Percentiles rank a stretch among this genome's conserved stretches.
phyloP scores from a whole-genome alignment of 2,888 invertebrate species.

The Abrostola triplasia region DNA sequence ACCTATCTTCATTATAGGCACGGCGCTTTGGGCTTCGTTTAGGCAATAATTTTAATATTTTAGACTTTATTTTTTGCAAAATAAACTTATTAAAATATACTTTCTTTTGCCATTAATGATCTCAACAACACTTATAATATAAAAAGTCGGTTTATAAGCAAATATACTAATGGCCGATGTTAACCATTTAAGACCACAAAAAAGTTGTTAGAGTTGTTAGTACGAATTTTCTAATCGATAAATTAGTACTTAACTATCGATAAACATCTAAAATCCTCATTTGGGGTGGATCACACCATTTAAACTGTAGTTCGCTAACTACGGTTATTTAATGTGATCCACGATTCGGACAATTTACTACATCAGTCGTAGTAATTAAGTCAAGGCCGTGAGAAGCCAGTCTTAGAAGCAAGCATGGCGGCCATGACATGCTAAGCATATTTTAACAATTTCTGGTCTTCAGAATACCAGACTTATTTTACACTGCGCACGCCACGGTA shows the following conservation, averaged over 20 bases:
- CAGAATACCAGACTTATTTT: not conserved
- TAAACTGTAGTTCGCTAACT: slow-evolving; percentile 8
- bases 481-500: slow-evolving; percentile 1
- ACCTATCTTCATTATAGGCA: slow-evolving; percentile 3
- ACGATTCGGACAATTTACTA: slow-evolving; percentile 18
- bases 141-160: slow-evolving; percentile 37
- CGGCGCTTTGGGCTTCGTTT: not conserved
- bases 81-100: slow-evolving; percentile 6
- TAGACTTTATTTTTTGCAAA: slow-evolving; percentile 11
- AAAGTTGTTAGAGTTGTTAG: slow-evolving; percentile 57
- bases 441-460: slow-evolving; percentile 2
- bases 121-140: slow-evolving; percentile 28
- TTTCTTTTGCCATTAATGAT: slow-evolving; percentile 10
- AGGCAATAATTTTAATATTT: not conserved
- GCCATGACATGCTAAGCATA: not conserved
- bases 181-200: slow-evolving; percentile 17
- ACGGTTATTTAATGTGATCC: slow-evolving; percentile 23
- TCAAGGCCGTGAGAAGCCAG: slow-evolving; percentile 39
- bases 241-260: slow-evolving; percentile 61
- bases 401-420: slow-evolving; percentile 9
- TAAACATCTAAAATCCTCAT: slow-evolving; percentile 34
- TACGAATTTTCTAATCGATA: slow-evolving; percentile 66
- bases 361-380: slow-evolving; percentile 31
- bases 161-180: slow-evolving; percentile 23
- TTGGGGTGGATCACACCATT: slow-evolving; percentile 21